Evolutionary conservation across 1,140 invertebrate genomes (phyloP).

Genomic region (Cydia strobilella): DNA sequence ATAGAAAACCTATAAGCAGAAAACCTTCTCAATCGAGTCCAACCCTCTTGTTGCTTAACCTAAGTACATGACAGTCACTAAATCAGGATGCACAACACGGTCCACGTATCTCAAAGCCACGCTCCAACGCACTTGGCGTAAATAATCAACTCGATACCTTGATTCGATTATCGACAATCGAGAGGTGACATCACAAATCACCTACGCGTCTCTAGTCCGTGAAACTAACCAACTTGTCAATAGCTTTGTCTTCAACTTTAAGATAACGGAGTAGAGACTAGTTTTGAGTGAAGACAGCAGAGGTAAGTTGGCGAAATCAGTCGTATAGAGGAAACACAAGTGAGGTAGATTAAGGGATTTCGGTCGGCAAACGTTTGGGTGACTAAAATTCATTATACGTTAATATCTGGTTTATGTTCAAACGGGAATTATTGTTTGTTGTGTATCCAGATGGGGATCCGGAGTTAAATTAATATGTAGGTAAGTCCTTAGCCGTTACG

Average conservation of each 20-base stretch:
- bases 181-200: slow-evolving; percentile 46
- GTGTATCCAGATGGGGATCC: neutral
- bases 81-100: slow-evolving; percentile 6
- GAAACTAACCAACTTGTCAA: slow-evolving; percentile 33
- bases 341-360: slow-evolving; percentile 53
- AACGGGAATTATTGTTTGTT: slow-evolving; percentile 1
- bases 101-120: slow-evolving; percentile 37
- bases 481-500: no score
- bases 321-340: slow-evolving; percentile 45
- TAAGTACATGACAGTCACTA: neutral
- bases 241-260: slow-evolving; percentile 31
- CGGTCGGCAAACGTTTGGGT: slow-evolving; percentile 42
- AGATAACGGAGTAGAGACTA: slow-evolving; percentile 12
- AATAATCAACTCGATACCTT: slow-evolving; percentile 42
- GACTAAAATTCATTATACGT: slow-evolving; percentile 35
- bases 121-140: slow-evolving; percentile 39
- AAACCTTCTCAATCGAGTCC: no score
- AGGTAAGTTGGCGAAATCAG: slow-evolving; percentile 42
- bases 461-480: no score
- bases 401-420: neutral
- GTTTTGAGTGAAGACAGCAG: slow-evolving; percentile 32
- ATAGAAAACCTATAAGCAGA: no score
- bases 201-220: slow-evolving; percentile 42
- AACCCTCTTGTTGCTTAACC: no score
- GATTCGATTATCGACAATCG: slow-evolving; percentile 48